Base-by-base conservation (phyloP, 2,797 vertebrate genomes). In the Sarcophilus harrisii region DNA sequence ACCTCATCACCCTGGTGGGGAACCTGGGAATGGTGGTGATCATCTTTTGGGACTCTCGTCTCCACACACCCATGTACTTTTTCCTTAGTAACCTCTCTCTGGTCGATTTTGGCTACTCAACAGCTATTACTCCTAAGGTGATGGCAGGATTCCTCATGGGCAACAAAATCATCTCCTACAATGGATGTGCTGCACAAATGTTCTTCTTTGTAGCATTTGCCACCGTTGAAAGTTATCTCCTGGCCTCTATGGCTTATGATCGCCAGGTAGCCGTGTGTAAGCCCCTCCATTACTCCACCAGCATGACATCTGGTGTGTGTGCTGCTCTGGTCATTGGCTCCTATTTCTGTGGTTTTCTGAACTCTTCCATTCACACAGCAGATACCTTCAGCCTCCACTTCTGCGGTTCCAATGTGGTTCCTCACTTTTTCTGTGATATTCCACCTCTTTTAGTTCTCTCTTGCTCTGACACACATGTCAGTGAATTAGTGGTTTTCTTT, bases 221-320 rank as follows among this genome's bases (percentile, higher is more conserved):
- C 49, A 93, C 94, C 58, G 92, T 94, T 0, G 97, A 98, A 54
- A 98, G 96, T 93, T 98, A 94, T n/a, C 90, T 98, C 0, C 95
- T 98, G 96, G 92, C 97, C 0, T 3, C 96, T 13, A 98, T 98
- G 98, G 98, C 98, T 0, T 98, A 96, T 0, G 97, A 98, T 27
- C 92, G 66, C 58, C 97, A 96, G 0, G 0, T 57, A 30, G 98
- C 98, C 12, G 45, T 98, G 90, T 96, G 96, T 52, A 97, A 55
- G 21, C 96, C 97, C 28, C n/a, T 98, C 0, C 96, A 97, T 9
- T 98, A 97, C 14, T 59, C 94, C 14, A 96, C 90, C 32, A 60
- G 66, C 58, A 97, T 97, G 98, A 96, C 94, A 0, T 55, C 91
- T 11, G 11, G 14, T n/a, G 49, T 96, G 45, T 97, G 95, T n/a